A percentile compares a stretch with the other conserved stretches of the same genome.
phyloP scores from a whole-genome alignment of 2,888 invertebrate species.

The Acrocera orbiculus region DNA sequence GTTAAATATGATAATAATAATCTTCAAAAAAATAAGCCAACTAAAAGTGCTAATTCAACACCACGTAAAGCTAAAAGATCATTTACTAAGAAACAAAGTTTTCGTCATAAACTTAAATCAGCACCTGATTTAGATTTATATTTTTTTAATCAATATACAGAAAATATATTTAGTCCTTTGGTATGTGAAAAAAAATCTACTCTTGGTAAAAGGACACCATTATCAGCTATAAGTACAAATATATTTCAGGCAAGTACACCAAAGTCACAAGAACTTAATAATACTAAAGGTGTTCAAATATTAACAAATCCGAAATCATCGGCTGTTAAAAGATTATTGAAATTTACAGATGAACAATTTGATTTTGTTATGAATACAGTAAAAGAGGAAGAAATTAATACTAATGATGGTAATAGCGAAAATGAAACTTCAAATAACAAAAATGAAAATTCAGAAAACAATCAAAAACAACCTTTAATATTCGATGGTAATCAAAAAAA shows the following conservation, averaged over 20 bases:
- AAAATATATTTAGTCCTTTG: constrained; percentile 5
- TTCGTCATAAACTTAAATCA: constrained; percentile 7
- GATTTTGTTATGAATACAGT: constrained; percentile 4
- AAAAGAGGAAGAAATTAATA: no score
- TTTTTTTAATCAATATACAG: constrained; percentile 4
- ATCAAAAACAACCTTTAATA: no score
- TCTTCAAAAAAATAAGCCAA: constrained; percentile 7
- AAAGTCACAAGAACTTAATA: constrained; percentile 5
- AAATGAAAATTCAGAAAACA: neutral
- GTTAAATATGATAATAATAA: constrained; percentile 10
- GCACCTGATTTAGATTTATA: constrained; percentile 8
- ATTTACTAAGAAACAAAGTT: constrained; percentile 5
- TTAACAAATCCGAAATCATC: no score
- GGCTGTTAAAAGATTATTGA: constrained; percentile 9
- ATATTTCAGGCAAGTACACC: constrained; percentile 8
- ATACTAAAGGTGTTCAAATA: neutral
- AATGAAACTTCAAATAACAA: neutral
- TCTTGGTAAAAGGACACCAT: constrained; percentile 8
- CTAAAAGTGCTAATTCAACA: neutral
- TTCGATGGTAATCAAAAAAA: no score
- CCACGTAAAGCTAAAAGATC: no score
- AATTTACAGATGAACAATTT: constrained; percentile 9
- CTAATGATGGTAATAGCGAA: no score
- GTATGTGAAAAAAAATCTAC: no score
- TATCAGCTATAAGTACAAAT: constrained; percentile 6